Evolutionary conservation across 2,797 vertebrate genomes (phyloP).

Genomic region (Hypotaenidia okinawae): DNA sequence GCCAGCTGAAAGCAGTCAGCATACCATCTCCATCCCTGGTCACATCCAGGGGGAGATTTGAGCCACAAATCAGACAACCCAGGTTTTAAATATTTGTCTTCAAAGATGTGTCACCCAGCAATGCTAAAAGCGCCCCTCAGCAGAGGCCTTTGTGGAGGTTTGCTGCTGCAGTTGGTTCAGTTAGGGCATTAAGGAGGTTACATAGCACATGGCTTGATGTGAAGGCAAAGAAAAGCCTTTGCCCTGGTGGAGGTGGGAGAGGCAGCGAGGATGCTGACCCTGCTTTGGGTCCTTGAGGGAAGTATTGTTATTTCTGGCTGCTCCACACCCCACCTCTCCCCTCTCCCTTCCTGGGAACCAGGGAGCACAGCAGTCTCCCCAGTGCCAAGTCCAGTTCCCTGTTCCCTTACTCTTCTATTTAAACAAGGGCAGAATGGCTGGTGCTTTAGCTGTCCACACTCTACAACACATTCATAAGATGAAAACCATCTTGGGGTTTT

Average conservation of each 20-base stretch:
- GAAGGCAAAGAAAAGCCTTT: background rate
- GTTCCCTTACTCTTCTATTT: background rate
- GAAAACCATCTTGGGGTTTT: background rate
- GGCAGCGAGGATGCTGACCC: rapidly evolving
- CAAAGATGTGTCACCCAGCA: background rate
- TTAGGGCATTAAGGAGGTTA: background rate
- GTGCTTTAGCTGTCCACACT: background rate
- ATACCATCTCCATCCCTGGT: background rate
- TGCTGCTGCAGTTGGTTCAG: rapidly evolving
- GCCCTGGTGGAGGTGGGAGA: background rate
- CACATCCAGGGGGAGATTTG: background rate
- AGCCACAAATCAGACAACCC: background rate
- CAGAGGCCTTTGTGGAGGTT: background rate
- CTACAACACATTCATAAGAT: background rate
- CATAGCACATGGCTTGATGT: background rate
- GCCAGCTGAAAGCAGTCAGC: background rate
- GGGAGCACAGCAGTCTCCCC: background rate
- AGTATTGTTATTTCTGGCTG: rapidly evolving
- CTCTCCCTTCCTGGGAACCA: background rate
- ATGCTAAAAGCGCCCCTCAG: background rate
- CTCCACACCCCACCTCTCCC: background rate
- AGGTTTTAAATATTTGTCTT: background rate
- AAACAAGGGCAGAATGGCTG: background rate
- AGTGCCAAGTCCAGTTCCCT: background rate
- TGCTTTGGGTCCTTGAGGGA: background rate